Evolutionary conservation across 2,888 invertebrate genomes (phyloP).

Genomic region (Melinaea menophilus): DNA sequence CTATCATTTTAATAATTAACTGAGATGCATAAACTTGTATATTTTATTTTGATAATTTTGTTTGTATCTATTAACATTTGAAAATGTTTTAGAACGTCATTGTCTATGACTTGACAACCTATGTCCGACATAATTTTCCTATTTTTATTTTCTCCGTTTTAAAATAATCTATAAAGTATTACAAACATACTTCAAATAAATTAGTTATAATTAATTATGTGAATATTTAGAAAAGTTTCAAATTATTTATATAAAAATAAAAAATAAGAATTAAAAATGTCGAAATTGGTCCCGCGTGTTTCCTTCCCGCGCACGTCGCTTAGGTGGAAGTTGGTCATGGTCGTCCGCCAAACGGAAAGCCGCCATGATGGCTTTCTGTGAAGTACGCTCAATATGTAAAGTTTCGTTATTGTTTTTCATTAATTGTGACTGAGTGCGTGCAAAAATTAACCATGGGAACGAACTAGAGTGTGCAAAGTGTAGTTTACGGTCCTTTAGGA

Average conservation of each 20-base stretch:
- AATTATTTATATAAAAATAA: constrained; percentile 14
- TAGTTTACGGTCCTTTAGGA: constrained; percentile 83
- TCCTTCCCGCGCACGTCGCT: constrained; percentile 84
- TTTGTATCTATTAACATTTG: background rate
- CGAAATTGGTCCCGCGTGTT: constrained; percentile 74
- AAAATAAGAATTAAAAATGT: constrained; percentile 44
- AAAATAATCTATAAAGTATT: constrained; percentile 21
- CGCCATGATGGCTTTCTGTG: constrained; percentile 91
- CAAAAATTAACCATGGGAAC: constrained; percentile 86
- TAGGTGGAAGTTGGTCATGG: constrained; percentile 83
- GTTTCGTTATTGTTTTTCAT: constrained; percentile 85
- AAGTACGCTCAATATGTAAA: constrained; percentile 85
- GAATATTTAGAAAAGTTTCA: constrained; percentile 1
- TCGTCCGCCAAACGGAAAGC: constrained; percentile 80
- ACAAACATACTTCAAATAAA: constrained; percentile 21
- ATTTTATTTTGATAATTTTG: no score
- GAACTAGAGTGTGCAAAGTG: constrained; percentile 82
- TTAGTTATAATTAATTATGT: constrained; percentile 23
- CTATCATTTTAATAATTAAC: no score
- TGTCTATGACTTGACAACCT: constrained; percentile 36
- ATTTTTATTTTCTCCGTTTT: constrained; percentile 34
- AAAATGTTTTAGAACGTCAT: background rate
- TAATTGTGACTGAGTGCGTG: constrained; percentile 88
- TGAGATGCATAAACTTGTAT: no score
- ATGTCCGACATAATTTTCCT: constrained; percentile 35